phyloP scores from a whole-genome alignment of 2,888 invertebrate genomes.

The Chaetogeoica ovagalla region DNA sequence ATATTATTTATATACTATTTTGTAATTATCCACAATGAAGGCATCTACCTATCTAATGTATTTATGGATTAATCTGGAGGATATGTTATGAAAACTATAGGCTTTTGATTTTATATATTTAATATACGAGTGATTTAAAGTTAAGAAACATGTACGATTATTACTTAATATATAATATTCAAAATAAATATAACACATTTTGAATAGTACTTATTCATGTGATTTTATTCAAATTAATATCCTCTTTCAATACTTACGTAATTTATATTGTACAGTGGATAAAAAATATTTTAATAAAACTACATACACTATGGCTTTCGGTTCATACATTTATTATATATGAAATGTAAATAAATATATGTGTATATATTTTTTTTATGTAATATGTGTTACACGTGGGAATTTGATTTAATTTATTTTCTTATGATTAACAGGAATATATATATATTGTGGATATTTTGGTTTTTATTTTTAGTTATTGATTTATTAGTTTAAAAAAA shows the following conservation, averaged over 20 bases:
- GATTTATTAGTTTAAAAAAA: not conserved
- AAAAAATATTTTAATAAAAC: not conserved
- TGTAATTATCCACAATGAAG: not conserved
- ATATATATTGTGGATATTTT: not conserved
- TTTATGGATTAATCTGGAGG: too few species aligned
- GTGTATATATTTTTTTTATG: not conserved
- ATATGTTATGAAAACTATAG: not conserved
- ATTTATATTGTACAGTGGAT: too few species aligned
- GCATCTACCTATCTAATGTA: not conserved
- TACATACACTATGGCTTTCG: not conserved
- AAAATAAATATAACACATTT: too few species aligned
- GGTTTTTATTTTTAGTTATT: not conserved
- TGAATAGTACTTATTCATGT: not conserved
- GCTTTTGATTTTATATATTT: not conserved
- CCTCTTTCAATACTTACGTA: too few species aligned
- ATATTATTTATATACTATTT: slow-evolving; percentile 12
- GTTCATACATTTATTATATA: not conserved
- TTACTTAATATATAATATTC: too few species aligned
- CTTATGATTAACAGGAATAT: not conserved
- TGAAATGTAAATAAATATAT: not conserved
- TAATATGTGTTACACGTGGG: not conserved
- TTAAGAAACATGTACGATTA: too few species aligned
- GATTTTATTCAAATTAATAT: not conserved
- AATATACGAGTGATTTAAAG: not conserved
- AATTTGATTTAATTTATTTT: not conserved